Percentiles rank a stretch among this genome's conserved stretches.
Conservation (phyloP, 2,113 vertebrate genomes). For the Aspidoscelis tigris region DNA sequence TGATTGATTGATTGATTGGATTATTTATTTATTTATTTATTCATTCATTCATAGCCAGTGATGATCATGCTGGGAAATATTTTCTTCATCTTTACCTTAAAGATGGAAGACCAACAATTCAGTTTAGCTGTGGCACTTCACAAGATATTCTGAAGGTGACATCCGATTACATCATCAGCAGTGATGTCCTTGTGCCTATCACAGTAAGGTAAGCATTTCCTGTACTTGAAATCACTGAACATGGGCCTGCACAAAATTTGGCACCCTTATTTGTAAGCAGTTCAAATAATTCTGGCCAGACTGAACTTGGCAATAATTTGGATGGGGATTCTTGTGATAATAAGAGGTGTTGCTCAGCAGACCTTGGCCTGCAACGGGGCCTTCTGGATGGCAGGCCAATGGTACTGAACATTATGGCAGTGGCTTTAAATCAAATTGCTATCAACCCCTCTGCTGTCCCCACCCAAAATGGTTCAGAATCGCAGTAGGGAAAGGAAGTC, state of each 20-base stretch:
- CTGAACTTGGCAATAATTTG: no score
- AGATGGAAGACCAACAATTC: conserved; percentile 78
- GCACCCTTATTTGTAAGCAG: neutral
- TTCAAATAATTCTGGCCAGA: no score
- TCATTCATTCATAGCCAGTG: conserved; percentile 76
- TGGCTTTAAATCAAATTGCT: no score
- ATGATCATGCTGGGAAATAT: conserved; percentile 76
- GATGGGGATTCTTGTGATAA: no score
- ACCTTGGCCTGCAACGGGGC: no score
- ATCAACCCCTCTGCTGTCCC: no score
- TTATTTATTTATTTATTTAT: neutral
- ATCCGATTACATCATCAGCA: conserved; percentile 70
- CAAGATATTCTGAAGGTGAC: conserved; percentile 74
- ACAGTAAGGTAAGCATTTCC: conserved; percentile 75
- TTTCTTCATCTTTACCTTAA: conserved; percentile 88
- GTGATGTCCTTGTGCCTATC: conserved; percentile 71
- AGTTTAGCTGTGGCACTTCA: conserved; percentile 76
- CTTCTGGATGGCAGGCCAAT: no score
- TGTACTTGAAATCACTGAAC: neutral
- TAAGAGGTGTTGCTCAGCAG: no score
- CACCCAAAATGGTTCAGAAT: no score
- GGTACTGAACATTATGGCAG: no score
- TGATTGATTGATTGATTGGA: no score
- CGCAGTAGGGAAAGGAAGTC: no score
- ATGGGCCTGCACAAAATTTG: neutral